phyloP scores from a whole-genome alignment of 2,888 invertebrate genomes.

The Plagiodera versicolora region DNA sequence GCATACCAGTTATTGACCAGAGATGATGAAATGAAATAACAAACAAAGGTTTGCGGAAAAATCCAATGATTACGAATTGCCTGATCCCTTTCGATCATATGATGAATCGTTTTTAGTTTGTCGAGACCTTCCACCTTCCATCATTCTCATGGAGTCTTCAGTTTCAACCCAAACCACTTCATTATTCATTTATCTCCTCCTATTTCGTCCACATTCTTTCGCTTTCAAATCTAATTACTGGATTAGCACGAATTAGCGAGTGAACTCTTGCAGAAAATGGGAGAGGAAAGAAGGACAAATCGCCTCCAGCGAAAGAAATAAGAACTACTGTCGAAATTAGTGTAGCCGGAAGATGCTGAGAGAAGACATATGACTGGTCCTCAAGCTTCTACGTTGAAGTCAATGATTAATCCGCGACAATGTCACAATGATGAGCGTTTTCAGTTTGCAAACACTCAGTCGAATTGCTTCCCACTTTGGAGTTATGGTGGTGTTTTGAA shows the following conservation, averaged over 20 bases:
- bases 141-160: too few relatives aligned
- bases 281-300: neutral
- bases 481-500: slow-evolving; percentile 10
- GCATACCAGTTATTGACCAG: too few relatives aligned
- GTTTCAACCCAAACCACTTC: too few relatives aligned
- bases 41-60: too few relatives aligned
- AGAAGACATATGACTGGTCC: slow-evolving; percentile 6
- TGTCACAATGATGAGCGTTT: slow-evolving; percentile 1
- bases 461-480: slow-evolving; percentile 19
- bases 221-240: too few relatives aligned
- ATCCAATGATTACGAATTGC: too few relatives aligned
- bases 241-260: too few relatives aligned
- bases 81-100: too few relatives aligned
- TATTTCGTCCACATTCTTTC: too few relatives aligned
- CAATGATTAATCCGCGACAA: slow-evolving; percentile 10
- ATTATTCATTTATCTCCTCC: neutral
- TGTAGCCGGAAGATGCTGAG: neutral
- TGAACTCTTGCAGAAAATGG: neutral
- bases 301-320: neutral
- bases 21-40: too few relatives aligned
- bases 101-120: too few relatives aligned
- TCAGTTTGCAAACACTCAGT: slow-evolving; percentile 13
- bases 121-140: too few relatives aligned
- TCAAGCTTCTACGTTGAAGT: slow-evolving; percentile 9
- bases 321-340: neutral